Conservation (phyloP, 2,888 invertebrate species). For the Allolobophora icterica region DNA sequence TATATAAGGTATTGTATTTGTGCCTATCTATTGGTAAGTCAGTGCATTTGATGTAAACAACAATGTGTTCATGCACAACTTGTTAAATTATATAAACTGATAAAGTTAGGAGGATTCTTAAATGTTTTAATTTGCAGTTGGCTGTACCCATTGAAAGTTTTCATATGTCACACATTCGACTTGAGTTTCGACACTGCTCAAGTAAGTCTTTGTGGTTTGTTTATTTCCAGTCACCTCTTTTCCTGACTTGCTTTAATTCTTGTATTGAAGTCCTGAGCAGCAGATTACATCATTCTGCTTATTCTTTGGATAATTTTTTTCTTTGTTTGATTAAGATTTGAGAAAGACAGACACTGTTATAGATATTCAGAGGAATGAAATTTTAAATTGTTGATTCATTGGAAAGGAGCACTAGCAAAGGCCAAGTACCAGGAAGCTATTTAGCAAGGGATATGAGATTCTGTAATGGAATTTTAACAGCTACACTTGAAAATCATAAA, state of each 20-base stretch:
- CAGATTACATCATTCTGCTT: not conserved
- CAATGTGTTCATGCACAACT: no score
- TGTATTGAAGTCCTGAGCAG: constrained; percentile 7
- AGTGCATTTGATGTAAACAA: no score
- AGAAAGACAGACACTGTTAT: not conserved
- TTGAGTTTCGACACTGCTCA: constrained; percentile 91
- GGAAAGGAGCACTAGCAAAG: not conserved
- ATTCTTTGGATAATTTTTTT: not conserved
- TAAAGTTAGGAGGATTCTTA: not conserved
- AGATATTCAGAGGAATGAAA: not conserved
- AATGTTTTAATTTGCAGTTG: constrained; percentile 71
- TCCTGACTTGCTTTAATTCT: not conserved
- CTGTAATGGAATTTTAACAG: not conserved
- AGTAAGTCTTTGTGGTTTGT: constrained; percentile 71
- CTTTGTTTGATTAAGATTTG: not conserved
- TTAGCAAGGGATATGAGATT: not conserved
- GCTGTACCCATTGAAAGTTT: constrained; percentile 90
- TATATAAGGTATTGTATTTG: no score
- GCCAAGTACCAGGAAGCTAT: not conserved
- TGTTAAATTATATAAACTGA: no score
- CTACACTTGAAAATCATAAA: not conserved
- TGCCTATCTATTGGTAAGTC: no score
- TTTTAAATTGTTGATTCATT: not conserved
- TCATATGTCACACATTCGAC: constrained; percentile 86
- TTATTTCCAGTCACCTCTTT: not conserved